phyloP scores from a whole-genome alignment of 2,888 invertebrate genomes.

The Oscheius sp. region DNA sequence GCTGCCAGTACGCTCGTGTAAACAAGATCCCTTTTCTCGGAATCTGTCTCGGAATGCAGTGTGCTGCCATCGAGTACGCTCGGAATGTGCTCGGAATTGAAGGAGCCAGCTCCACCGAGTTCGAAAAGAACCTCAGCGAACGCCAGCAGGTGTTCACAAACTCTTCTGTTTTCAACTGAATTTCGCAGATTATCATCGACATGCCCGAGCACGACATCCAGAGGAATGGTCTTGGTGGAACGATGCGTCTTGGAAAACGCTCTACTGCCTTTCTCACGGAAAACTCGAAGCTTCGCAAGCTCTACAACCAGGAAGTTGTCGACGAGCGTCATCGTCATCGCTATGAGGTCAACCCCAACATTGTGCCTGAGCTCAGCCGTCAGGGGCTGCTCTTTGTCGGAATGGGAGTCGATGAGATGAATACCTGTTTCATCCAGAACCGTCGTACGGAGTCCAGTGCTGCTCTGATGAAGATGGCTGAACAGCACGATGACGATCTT shows the following conservation, averaged over 20 bases:
- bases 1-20: constrained; percentile 90
- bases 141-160: constrained; percentile 49
- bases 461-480: constrained; percentile 60
- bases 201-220: constrained; percentile 98
- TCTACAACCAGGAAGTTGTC: constrained; percentile 77
- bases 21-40: constrained; percentile 87
- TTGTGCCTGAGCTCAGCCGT: constrained; percentile 83
- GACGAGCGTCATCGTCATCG: constrained; percentile 96
- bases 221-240: constrained; percentile 85
- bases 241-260: constrained; percentile 96
- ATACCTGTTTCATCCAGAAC: constrained; percentile 46
- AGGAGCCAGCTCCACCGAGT: constrained; percentile 89
- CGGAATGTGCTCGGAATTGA: constrained; percentile 84
- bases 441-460: constrained; percentile 60
- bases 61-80: constrained; percentile 93
- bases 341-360: constrained; percentile 90
- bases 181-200: constrained; percentile 78
- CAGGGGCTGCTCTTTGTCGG: constrained; percentile 87
- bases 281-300: constrained; percentile 75
- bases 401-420: constrained; percentile 79
- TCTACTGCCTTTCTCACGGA: constrained; percentile 83
- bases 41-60: constrained; percentile 92
- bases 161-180: not conserved
- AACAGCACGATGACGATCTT: constrained; percentile 41
- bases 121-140: constrained; percentile 78